phyloP scores from a whole-genome alignment of 1,140 invertebrate genomes.

The Acromyrmex charruanus region DNA sequence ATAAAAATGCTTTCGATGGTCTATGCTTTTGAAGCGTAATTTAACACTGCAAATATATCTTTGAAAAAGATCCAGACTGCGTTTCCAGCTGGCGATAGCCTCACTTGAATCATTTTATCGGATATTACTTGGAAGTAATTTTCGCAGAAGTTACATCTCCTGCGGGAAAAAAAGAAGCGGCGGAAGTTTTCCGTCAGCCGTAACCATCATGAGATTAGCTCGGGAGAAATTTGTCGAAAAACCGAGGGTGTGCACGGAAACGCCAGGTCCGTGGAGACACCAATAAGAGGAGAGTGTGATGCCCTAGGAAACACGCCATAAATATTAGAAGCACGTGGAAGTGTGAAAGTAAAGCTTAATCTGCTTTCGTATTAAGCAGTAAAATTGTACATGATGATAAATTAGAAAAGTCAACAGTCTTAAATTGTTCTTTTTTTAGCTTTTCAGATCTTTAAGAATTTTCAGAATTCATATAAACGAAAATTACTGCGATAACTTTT shows the following conservation, averaged over 20 bases:
- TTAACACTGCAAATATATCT: background rate
- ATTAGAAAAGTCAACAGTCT: slow-evolving; percentile 3
- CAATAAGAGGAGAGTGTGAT: background rate
- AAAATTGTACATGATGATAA: slow-evolving; percentile 12
- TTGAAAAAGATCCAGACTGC: background rate
- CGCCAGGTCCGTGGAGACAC: slow-evolving; percentile 3
- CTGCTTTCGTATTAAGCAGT: slow-evolving; percentile 15
- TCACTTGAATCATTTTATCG: slow-evolving; percentile 23
- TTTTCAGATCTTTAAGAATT: background rate
- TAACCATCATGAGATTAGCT: slow-evolving; percentile 35
- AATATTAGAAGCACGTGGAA: slow-evolving; percentile 25
- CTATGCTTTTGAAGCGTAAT: background rate
- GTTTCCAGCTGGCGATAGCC: background rate
- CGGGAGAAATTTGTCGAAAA: slow-evolving; percentile 49
- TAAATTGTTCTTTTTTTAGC: slow-evolving; percentile 23
- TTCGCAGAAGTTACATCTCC: slow-evolving; percentile 22
- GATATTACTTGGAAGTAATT: slow-evolving; percentile 35
- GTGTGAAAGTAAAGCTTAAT: slow-evolving; percentile 30
- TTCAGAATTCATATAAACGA: background rate
- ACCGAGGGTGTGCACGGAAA: background rate
- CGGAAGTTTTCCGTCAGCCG: slow-evolving; percentile 21
- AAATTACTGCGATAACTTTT: background rate
- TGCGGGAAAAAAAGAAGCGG: background rate
- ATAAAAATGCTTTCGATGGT: background rate
- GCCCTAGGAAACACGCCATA: background rate